Percentiles rank a stretch among this genome's conserved stretches.
Conservation (phyloP, 2,113 vertebrate species). For the Alosa alosa region DNA sequence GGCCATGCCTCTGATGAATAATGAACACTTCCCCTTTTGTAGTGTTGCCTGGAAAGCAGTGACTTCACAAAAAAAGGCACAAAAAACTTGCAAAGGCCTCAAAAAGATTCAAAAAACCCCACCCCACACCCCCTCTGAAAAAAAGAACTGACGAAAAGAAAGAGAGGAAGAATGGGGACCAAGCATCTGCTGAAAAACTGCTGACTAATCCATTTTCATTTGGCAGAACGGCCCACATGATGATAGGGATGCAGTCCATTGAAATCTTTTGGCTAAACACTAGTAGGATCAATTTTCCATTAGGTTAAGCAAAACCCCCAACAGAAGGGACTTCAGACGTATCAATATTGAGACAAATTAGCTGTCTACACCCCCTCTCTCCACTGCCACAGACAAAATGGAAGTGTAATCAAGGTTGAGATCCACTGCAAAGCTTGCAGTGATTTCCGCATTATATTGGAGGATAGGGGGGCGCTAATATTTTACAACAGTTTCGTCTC, state of each 20-base stretch:
- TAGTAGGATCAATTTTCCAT: constrained; percentile 47
- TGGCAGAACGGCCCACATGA: constrained; percentile 36
- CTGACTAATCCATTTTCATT: constrained; percentile 55
- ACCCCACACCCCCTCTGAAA: too few species aligned
- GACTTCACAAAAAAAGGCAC: background rate
- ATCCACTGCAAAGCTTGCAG: background rate
- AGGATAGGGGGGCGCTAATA: too few species aligned
- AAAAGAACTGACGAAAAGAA: background rate
- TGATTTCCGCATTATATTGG: background rate
- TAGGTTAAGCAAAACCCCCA: constrained; percentile 51
- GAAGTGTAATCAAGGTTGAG: background rate
- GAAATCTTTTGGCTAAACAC: constrained; percentile 38
- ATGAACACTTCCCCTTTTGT: constrained; percentile 20
- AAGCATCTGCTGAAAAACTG: background rate
- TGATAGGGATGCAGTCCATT: constrained; percentile 31
- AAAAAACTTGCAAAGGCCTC: background rate
- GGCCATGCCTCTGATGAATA: constrained; percentile 24
- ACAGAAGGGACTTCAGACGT: constrained; percentile 54
- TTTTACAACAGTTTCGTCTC: too few species aligned
- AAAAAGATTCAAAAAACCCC: too few species aligned
- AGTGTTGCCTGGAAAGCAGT: constrained; percentile 17
- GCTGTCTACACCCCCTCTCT: constrained; percentile 24
- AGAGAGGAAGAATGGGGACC: background rate
- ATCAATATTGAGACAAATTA: constrained; percentile 62
- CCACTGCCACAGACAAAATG: background rate